phyloP scores from a whole-genome alignment of 1,140 invertebrate genomes.

The Musca vetustissima region DNA sequence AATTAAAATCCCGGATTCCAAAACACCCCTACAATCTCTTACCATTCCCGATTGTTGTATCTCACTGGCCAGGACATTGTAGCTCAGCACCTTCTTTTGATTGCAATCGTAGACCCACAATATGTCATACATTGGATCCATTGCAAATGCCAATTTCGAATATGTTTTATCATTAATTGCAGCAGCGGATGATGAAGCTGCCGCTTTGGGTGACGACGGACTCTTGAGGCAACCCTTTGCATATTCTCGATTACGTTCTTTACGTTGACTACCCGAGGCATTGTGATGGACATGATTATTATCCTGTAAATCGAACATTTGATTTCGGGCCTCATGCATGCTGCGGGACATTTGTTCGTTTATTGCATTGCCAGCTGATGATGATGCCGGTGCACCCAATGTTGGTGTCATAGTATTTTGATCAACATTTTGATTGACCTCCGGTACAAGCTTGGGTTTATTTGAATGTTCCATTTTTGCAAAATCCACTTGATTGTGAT shows the following conservation, averaged over 20 bases:
- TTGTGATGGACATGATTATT: conserved; percentile 28
- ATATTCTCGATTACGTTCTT: conserved; percentile 5
- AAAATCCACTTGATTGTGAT: conserved; percentile 73
- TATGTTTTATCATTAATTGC: conserved; percentile 35
- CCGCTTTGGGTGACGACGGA: not conserved
- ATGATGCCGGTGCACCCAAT: conserved; percentile 25
- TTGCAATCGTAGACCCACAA: conserved; percentile 80
- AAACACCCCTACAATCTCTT: conserved; percentile 15
- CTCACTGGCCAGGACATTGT: conserved; percentile 78
- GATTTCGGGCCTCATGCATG: conserved; percentile 52
- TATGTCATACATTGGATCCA: conserved; percentile 87
- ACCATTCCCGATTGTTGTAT: conserved; percentile 46
- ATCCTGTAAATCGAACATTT: conserved; percentile 50
- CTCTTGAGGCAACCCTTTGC: conserved; percentile 10
- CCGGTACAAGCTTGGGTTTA: conserved; percentile 32
- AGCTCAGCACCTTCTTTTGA: conserved; percentile 73
- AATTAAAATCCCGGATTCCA: not conserved
- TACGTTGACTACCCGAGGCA: conserved; percentile 25
- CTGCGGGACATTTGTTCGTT: conserved; percentile 54
- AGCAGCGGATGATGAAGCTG: not conserved
- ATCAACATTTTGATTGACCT: conserved; percentile 51
- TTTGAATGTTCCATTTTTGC: conserved; percentile 42
- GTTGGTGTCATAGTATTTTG: conserved; percentile 33
- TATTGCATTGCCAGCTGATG: conserved; percentile 33
- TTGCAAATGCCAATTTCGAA: conserved; percentile 49